phyloP scores from a whole-genome alignment of 2,888 invertebrate species.

The Didymodactylos carnosus region DNA sequence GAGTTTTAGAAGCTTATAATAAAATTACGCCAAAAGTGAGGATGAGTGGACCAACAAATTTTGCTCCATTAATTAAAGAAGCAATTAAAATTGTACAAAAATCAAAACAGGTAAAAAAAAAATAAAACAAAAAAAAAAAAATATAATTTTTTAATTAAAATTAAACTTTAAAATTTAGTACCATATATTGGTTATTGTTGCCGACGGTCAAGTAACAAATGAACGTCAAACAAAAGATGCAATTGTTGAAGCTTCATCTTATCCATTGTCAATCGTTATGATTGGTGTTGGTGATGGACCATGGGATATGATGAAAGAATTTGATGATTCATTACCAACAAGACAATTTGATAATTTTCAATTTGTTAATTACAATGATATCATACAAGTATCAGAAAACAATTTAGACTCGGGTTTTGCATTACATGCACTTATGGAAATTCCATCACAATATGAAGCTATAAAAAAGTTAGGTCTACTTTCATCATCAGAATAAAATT shows the following conservation, averaged over 20 bases:
- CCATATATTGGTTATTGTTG: constrained; percentile 38
- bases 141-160: constrained; percentile 17
- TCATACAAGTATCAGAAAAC: constrained; percentile 24
- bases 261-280: constrained; percentile 37
- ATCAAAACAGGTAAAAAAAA: constrained; percentile 16
- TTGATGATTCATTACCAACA: constrained; percentile 37
- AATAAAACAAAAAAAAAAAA: neutral
- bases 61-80: constrained; percentile 37
- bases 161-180: constrained; percentile 32
- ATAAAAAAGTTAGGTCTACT: constrained; percentile 24
- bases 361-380: constrained; percentile 37
- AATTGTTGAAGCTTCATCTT: constrained; percentile 37
- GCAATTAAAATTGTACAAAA: constrained; percentile 36
- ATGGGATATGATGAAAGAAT: constrained; percentile 38
- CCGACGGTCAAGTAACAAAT: constrained; percentile 39
- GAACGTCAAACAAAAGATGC: constrained; percentile 35
- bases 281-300: constrained; percentile 40
- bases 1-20: constrained; percentile 36
- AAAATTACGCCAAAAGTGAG: constrained; percentile 33
- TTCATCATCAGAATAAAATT: no score
- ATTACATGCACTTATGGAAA: constrained; percentile 37
- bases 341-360: constrained; percentile 40
- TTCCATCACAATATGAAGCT: constrained; percentile 36
- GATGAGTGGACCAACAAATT: constrained; percentile 39
- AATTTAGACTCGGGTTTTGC: constrained; percentile 26